Conservation (phyloP, 2,113 vertebrate genomes). For the Entelurus aequoreus region DNA sequence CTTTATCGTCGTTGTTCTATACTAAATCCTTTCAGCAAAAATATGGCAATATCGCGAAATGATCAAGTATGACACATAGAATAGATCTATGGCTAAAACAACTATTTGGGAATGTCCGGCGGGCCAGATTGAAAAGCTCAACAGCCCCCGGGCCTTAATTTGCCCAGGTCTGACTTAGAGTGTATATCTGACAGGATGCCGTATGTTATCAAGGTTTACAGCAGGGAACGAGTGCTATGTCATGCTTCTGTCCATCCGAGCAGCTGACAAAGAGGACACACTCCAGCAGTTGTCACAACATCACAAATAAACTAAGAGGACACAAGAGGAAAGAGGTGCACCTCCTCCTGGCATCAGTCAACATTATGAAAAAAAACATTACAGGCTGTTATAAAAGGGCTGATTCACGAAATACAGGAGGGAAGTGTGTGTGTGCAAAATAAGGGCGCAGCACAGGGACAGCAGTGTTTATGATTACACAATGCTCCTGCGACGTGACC, state of each 20-base stretch:
- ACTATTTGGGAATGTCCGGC: no score
- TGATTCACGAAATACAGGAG: conserved; percentile 39
- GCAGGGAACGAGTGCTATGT: conserved; percentile 47
- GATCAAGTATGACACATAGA: no score
- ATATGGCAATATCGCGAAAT: no score
- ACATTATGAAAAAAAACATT: conserved; percentile 10
- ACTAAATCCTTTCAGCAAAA: no score
- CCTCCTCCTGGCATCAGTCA: conserved; percentile 13
- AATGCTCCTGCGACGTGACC: conserved; percentile 71
- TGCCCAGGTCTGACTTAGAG: no score
- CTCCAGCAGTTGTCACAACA: conserved; percentile 33
- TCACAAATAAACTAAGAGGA: conserved; percentile 28
- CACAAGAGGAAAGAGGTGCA: conserved; percentile 14
- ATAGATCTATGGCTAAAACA: no score
- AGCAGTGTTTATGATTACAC: conserved; percentile 69
- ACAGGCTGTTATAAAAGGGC: conserved; percentile 21
- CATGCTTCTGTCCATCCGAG: conserved; percentile 51
- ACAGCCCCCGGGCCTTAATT: no score
- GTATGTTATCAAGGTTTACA: conserved; percentile 28
- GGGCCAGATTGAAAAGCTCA: no score
- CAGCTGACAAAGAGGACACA: conserved; percentile 39
- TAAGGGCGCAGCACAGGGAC: conserved; percentile 64
- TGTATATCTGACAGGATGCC: not conserved
- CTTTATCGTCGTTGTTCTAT: no score
- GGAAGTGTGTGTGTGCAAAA: conserved; percentile 17